Base-by-base conservation (phyloP, 2,888 invertebrate species). In the Apamea epomidion region DNA sequence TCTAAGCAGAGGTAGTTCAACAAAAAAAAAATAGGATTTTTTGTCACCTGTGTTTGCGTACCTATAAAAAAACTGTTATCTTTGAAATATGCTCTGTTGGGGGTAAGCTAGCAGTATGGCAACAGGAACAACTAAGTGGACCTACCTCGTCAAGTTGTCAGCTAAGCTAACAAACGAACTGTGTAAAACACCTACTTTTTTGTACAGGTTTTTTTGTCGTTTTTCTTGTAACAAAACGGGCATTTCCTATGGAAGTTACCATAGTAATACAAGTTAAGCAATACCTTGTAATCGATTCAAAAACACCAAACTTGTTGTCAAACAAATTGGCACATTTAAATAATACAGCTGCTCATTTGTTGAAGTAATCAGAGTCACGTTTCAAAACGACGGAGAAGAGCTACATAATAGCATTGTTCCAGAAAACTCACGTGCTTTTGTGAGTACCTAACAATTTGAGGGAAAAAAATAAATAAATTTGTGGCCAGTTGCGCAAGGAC, bases 401-500 rank as follows among this genome's bases (percentile, higher is more conserved):
- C 45, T 60, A 29, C 32, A 37, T 69, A n/a, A 62, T 37, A 60
- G 32, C 14, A 71, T 48, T 76, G 51, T 78, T 72, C 54, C 54
- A 72, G 62, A 72, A 68, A 65, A 16, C 1, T 18, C 78, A 72
- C 78, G 83, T 78, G 79, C 37, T 72, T 68, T 16, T 29, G 25
- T 8, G 25, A 45, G 37, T 21, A 7, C 14, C 5, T 48, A 82
- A 72, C 7, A 83, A 70, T 51, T 80, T 14, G 7, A 18, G 69
- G 64, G 10, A 14, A 82, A 68, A 0, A 76, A 75, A n/a, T n/a
- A n/a, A 45, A 60, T 4, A 54, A 48, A 78, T 32, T 64, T 51
- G 70, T 64, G 37, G n/a, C 58, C 58, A 71, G 68, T 82, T 72
- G 37, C 45, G 83, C 62, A 83, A 82, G 14, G 48, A 82, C 32